Percentiles rank a stretch among this genome's conserved stretches.
Evolutionary conservation across 2,797 vertebrate genomes (phyloP).

Genomic region (Ctenopoma kingsleyae): DNA sequence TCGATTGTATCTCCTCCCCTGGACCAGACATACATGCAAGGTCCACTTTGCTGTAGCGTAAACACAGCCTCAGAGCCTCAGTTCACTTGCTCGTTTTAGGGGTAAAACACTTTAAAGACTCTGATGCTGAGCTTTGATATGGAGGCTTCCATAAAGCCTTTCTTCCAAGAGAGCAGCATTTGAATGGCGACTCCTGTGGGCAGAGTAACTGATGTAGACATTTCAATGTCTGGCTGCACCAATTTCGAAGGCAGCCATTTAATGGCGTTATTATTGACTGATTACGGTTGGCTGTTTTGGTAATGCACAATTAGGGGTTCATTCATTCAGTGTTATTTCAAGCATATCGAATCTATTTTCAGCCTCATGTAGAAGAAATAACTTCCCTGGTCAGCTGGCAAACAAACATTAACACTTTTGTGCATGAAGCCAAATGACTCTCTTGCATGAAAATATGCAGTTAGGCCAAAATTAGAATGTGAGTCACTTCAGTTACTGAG

Average conservation of each 20-base stretch:
- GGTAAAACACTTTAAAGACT: slow-evolving; percentile 56
- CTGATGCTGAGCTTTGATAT: slow-evolving; percentile 74
- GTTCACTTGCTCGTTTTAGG: slow-evolving; percentile 43
- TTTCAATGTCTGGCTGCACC: slow-evolving; percentile 74
- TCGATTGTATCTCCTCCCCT: slow-evolving; percentile 58
- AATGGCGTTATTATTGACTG: slow-evolving; percentile 67
- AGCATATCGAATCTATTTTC: slow-evolving; percentile 65
- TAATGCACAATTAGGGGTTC: slow-evolving; percentile 46
- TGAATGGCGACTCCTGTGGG: slow-evolving; percentile 51
- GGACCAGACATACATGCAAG: slow-evolving; percentile 36
- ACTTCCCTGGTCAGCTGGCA: slow-evolving; percentile 36
- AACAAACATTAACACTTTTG: slow-evolving; percentile 52
- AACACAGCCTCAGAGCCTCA: slow-evolving; percentile 29
- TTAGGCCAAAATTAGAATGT: slow-evolving; percentile 21
- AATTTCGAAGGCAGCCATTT: slow-evolving; percentile 66
- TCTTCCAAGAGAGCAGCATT: slow-evolving; percentile 48
- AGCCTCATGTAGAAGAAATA: slow-evolving; percentile 56
- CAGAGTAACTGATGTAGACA: slow-evolving; percentile 81
- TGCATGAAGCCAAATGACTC: slow-evolving; percentile 40
- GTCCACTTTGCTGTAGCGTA: slow-evolving; percentile 42
- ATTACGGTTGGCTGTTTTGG: slow-evolving; percentile 57
- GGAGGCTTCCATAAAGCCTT: slow-evolving; percentile 49
- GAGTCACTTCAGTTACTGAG: slow-evolving; percentile 10
- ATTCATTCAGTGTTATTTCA: slow-evolving; percentile 52
- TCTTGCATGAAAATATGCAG: slow-evolving; percentile 8